Evolutionary conservation across 2,888 invertebrate genomes (phyloP).

Genomic region (Apodemia hepburni): DNA sequence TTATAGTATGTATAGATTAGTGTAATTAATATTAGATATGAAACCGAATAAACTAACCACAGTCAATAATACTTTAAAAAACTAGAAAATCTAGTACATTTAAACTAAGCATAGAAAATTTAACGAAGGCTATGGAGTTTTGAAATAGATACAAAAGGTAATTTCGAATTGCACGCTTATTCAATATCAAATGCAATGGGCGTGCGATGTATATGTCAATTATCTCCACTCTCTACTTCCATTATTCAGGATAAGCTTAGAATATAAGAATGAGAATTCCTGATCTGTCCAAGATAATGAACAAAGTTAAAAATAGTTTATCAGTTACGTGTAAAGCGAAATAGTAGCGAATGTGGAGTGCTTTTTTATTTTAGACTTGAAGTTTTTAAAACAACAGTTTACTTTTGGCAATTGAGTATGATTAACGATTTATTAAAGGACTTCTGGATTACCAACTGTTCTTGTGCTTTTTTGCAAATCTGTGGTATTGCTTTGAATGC

Average conservation of each 20-base stretch:
- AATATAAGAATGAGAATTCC: slow-evolving; percentile 12
- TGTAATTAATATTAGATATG: too few relatives aligned
- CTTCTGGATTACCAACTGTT: too few relatives aligned
- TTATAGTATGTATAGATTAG: too few relatives aligned
- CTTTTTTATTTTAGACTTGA: background rate
- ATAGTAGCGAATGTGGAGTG: background rate
- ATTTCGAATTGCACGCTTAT: slow-evolving; percentile 23
- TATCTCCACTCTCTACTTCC: slow-evolving; percentile 19
- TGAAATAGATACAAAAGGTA: slow-evolving; percentile 24
- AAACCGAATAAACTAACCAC: background rate
- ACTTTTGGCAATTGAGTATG: too few relatives aligned
- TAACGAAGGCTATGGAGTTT: background rate
- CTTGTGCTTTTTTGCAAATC: too few relatives aligned
- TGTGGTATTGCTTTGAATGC: too few relatives aligned
- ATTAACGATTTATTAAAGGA: too few relatives aligned
- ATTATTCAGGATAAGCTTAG: slow-evolving; percentile 20
- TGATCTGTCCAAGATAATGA: slow-evolving; percentile 12
- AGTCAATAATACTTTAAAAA: background rate
- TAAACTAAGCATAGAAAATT: background rate
- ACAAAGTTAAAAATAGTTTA: background rate
- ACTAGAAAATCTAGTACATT: background rate
- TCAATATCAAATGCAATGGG: slow-evolving; percentile 25
- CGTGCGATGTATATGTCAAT: slow-evolving; percentile 26
- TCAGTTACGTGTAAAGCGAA: background rate
- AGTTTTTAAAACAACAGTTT: too few relatives aligned